Conservation (phyloP, 1,140 invertebrate species). For the Homalodisca vitripennis region DNA sequence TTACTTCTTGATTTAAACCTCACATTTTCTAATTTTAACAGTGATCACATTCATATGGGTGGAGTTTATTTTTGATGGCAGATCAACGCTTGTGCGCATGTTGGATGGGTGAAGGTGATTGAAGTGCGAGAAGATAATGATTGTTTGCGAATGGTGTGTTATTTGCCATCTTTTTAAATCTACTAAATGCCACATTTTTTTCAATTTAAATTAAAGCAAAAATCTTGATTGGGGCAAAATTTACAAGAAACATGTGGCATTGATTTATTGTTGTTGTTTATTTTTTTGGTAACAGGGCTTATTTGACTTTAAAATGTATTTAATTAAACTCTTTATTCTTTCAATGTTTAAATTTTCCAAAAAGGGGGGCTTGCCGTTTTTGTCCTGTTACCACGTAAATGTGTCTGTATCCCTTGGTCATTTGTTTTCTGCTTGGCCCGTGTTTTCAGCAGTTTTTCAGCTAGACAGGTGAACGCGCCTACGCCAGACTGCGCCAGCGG, state of each 20-base stretch:
- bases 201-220: neutral
- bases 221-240: neutral
- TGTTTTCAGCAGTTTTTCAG: conserved; percentile 37
- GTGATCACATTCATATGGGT: conserved; percentile 3
- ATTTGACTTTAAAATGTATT: too few relatives aligned
- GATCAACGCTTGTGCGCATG: neutral
- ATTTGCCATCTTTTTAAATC: conserved; percentile 1
- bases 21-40: too few relatives aligned
- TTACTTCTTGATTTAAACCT: too few relatives aligned
- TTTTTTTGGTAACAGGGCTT: conserved; percentile 2
- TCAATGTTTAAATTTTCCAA: too few relatives aligned
- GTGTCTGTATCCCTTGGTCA: conserved; percentile 32
- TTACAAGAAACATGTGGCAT: conserved; percentile 1
- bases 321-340: too few relatives aligned
- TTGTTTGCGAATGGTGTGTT: conserved; percentile 17
- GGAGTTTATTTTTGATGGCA: conserved; percentile 10
- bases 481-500: neutral
- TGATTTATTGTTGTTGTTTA: too few relatives aligned
- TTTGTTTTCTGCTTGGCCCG: conserved; percentile 38
- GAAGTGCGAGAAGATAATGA: neutral
- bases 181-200: conserved; percentile 4
- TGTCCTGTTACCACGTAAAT: neutral
- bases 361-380: too few relatives aligned
- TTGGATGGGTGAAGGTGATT: neutral
- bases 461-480: conserved; percentile 25